Evolutionary conservation across 2,797 vertebrate species (phyloP).

Genomic region (Bradypodion pumilum): DNA sequence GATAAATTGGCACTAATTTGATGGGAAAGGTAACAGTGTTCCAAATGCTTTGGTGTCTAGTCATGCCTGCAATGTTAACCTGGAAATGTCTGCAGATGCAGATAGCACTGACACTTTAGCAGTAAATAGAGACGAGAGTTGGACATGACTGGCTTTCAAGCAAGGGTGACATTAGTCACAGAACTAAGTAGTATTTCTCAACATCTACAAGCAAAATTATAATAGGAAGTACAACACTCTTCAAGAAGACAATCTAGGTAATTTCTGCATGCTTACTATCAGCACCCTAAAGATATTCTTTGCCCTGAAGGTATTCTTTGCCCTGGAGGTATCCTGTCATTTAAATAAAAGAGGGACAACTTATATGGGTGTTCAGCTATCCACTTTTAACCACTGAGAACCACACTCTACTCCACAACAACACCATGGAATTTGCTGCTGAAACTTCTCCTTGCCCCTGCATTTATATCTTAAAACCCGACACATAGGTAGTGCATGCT

Average conservation of each 20-base stretch:
- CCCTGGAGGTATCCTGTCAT: background rate
- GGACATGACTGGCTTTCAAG: too few species aligned
- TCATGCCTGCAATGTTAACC: too few species aligned
- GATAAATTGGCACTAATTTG: too few species aligned
- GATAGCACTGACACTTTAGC: too few species aligned
- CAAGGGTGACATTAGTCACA: too few species aligned
- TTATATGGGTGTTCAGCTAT: background rate
- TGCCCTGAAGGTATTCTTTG: too few species aligned
- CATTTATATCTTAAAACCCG: too few species aligned
- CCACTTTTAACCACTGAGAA: background rate
- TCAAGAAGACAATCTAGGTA: background rate
- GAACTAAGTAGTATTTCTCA: background rate
- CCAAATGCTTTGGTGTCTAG: too few species aligned
- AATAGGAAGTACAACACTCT: background rate
- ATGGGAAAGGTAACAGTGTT: too few species aligned
- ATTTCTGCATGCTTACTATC: background rate
- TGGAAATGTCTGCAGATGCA: too few species aligned
- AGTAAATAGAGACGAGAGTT: too few species aligned
- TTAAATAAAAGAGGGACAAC: background rate
- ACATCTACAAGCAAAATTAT: background rate
- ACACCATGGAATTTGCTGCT: background rate
- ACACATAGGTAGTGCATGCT: too few species aligned
- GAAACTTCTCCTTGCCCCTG: background rate
- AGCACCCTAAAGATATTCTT: background rate
- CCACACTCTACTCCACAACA: background rate